Conservation (phyloP, 2,888 invertebrate species). For the Diogma glabrata region DNA sequence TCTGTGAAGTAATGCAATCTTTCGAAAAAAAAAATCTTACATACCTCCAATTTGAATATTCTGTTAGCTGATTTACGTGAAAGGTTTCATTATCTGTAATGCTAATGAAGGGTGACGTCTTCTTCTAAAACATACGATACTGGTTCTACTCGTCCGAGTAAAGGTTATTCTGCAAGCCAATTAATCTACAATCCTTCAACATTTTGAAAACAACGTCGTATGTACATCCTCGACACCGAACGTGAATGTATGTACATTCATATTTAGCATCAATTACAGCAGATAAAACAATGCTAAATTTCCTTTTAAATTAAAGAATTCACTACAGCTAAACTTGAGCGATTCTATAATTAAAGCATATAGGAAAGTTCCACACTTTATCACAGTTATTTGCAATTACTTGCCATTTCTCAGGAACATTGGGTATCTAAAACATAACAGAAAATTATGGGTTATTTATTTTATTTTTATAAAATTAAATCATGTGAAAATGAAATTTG, state of each 20-base stretch:
- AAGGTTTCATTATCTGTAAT: background rate
- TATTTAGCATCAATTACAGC: slow-evolving; percentile 26
- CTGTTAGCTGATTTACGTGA: too few species aligned
- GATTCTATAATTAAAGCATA: background rate
- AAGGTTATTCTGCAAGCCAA: slow-evolving; percentile 5
- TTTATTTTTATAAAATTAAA: slow-evolving; percentile 19
- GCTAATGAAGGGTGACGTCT: slow-evolving; percentile 7
- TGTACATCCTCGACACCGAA: slow-evolving; percentile 5
- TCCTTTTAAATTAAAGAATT: slow-evolving; percentile 21
- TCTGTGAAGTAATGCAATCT: too few species aligned
- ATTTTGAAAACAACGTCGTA: background rate
- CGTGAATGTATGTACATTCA: slow-evolving; percentile 17
- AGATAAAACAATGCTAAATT: slow-evolving; percentile 24
- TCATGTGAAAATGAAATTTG: too few species aligned
- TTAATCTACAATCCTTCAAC: background rate
- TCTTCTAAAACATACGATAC: slow-evolving; percentile 12
- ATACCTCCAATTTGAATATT: too few species aligned
- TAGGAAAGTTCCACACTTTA: background rate
- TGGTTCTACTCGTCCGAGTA: slow-evolving; percentile 5
- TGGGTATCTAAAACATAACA: background rate
- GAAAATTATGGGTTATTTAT: slow-evolving; percentile 6
- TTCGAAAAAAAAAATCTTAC: too few species aligned
- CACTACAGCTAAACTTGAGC: slow-evolving; percentile 21
- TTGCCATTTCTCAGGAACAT: background rate
- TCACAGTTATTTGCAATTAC: background rate